A percentile compares a stretch with the other conserved stretches of the same genome.
phyloP scores from a whole-genome alignment of 2,888 invertebrate species.

The Himalopsyche anomala region DNA sequence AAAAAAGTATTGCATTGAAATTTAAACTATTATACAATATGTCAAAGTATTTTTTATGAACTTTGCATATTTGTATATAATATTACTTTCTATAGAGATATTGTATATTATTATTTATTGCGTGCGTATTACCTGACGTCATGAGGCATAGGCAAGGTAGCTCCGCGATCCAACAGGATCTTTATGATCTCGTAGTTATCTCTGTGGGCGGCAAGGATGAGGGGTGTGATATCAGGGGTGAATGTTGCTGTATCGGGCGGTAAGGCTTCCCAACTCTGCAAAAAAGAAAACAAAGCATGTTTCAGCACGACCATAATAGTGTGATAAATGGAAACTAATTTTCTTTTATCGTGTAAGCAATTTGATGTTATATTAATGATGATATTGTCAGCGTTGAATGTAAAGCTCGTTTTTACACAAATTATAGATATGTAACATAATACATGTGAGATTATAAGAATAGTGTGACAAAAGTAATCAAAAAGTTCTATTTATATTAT shows the following conservation, averaged over 20 bases:
- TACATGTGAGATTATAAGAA: too few relatives aligned
- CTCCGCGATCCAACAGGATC: conserved; percentile 96
- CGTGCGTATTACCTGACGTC: conserved; percentile 84
- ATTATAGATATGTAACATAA: background rate
- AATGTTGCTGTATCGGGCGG: conserved; percentile 95
- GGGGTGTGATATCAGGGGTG: conserved; percentile 97
- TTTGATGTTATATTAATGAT: background rate
- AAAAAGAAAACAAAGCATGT: conserved; percentile 54
- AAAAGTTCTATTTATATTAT: too few relatives aligned
- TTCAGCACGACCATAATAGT: background rate
- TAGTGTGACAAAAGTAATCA: too few relatives aligned
- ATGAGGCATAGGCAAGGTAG: conserved; percentile 94
- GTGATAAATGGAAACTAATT: background rate
- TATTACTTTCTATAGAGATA: too few relatives aligned
- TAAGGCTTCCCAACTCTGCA: conserved; percentile 93
- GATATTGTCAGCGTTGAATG: background rate
- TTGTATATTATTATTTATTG: background rate
- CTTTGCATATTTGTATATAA: too few relatives aligned
- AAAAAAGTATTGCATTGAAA: too few relatives aligned
- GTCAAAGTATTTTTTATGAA: too few relatives aligned
- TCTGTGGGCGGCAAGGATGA: conserved; percentile 96
- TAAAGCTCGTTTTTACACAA: background rate
- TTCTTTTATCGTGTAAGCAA: background rate
- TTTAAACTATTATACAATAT: too few relatives aligned
- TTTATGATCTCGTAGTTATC: conserved; percentile 99